Evolutionary conservation across 2,113 vertebrate genomes (phyloP).

Genomic region (Pithys albifrons): DNA sequence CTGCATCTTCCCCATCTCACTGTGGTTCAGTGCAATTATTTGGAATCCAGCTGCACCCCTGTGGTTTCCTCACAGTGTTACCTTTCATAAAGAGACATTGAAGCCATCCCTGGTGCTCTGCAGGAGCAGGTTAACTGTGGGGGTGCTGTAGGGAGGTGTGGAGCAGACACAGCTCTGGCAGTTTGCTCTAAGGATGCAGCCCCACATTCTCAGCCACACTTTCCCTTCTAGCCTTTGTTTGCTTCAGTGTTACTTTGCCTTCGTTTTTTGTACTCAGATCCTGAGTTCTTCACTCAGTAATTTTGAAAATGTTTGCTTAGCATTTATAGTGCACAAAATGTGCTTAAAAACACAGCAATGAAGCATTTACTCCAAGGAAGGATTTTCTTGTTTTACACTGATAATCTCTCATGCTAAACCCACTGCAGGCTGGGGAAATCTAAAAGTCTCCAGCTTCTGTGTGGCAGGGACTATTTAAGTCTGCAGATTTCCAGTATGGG

Average conservation of each 20-base stretch:
- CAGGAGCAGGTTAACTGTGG: not conserved
- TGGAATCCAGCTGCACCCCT: not conserved
- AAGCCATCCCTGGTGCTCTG: not conserved
- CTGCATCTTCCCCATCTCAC: not conserved
- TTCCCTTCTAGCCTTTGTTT: not conserved
- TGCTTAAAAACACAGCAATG: not conserved
- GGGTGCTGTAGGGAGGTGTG: not conserved
- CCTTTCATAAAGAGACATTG: not conserved
- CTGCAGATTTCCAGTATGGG: not conserved
- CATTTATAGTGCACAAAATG: not conserved
- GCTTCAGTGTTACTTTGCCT: not conserved
- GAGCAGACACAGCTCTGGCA: not conserved
- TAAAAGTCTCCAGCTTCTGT: not conserved
- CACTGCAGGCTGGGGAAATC: not conserved
- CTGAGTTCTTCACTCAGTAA: not conserved
- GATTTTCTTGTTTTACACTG: not conserved
- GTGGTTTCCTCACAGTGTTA: not conserved
- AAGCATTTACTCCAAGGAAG: not conserved
- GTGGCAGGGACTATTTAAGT: not conserved
- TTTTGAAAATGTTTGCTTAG: not conserved
- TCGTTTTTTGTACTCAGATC: not conserved
- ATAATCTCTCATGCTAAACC: not conserved
- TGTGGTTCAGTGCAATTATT: fast-evolving
- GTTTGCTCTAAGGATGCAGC: fast-evolving
- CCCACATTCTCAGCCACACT: fast-evolving